phyloP scores from a whole-genome alignment of 2,888 invertebrate species.

The Orthonevra nobilis region DNA sequence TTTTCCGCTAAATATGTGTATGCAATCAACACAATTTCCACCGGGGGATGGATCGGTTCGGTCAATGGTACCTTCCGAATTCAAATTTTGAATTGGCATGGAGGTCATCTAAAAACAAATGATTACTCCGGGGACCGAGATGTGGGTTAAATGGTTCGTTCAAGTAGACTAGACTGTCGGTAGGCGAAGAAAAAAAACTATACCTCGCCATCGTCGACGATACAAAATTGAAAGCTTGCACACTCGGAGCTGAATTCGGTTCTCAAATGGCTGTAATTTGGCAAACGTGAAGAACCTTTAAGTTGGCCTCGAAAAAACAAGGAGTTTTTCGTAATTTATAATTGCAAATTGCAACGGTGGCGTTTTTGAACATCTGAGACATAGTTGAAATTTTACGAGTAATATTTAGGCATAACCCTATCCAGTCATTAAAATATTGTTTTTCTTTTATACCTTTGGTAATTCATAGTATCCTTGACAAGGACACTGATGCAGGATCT shows the following conservation, averaged over 20 bases:
- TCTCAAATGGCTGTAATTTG: slow-evolving; percentile 38
- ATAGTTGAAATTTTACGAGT: too few relatives aligned
- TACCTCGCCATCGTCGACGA: not conserved
- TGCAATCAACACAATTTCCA: slow-evolving; percentile 58
- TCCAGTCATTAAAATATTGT: too few relatives aligned
- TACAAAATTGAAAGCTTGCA: slow-evolving; percentile 31
- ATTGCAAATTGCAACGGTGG: too few relatives aligned
- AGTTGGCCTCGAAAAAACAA: too few relatives aligned
- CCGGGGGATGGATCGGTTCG: too few relatives aligned
- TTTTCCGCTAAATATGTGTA: slow-evolving; percentile 59
- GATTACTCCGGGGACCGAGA: not conserved
- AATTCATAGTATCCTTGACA: too few relatives aligned
- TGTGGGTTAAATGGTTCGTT: slow-evolving; percentile 21
- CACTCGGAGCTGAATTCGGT: not conserved
- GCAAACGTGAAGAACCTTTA: too few relatives aligned
- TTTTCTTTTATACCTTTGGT: too few relatives aligned
- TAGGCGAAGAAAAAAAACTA: not conserved
- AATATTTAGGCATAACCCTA: too few relatives aligned
- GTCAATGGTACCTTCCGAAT: slow-evolving; percentile 5
- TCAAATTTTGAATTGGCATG: slow-evolving; percentile 29
- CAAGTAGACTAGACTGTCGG: slow-evolving; percentile 22
- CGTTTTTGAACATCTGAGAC: too few relatives aligned
- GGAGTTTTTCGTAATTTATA: too few relatives aligned
- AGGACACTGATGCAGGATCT: too few relatives aligned
- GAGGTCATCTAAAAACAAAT: slow-evolving; percentile 36